phyloP scores from a whole-genome alignment of 1,140 invertebrate genomes.

The Diabrotica virgifera region DNA sequence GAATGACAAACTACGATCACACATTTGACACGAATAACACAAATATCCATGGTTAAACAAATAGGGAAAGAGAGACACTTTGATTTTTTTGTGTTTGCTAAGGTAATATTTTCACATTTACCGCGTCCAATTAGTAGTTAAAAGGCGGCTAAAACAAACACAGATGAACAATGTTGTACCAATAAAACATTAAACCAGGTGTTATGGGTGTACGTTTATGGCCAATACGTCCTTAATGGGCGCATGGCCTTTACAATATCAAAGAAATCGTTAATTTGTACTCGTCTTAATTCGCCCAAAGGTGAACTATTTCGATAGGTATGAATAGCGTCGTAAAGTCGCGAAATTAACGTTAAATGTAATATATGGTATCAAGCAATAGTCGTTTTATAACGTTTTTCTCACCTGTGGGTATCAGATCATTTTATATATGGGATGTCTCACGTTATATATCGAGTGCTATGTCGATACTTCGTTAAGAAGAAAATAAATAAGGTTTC shows the following conservation, averaged over 20 bases:
- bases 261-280: slow-evolving; percentile 3
- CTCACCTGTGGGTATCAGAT: too few species aligned
- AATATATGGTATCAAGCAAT: neutral
- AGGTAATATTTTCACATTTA: slow-evolving; percentile 3
- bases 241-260: neutral
- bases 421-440: too few species aligned
- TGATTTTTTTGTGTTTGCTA: neutral
- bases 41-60: neutral
- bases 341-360: neutral
- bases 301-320: neutral
- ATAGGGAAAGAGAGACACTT: neutral
- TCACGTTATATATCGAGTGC: too few species aligned
- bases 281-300: neutral
- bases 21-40: too few species aligned
- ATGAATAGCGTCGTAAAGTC: neutral
- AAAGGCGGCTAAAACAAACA: slow-evolving; percentile 1
- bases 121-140: slow-evolving; percentile 1
- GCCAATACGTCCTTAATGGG: neutral
- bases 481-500: too few species aligned
- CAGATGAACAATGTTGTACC: neutral
- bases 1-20: too few species aligned
- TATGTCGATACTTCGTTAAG: too few species aligned
- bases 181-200: slow-evolving; percentile 2
- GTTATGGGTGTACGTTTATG: slow-evolving; percentile 2
- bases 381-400: neutral